Evolutionary conservation across 2,888 invertebrate species (phyloP).

Genomic region (Lucinisca nassula): DNA sequence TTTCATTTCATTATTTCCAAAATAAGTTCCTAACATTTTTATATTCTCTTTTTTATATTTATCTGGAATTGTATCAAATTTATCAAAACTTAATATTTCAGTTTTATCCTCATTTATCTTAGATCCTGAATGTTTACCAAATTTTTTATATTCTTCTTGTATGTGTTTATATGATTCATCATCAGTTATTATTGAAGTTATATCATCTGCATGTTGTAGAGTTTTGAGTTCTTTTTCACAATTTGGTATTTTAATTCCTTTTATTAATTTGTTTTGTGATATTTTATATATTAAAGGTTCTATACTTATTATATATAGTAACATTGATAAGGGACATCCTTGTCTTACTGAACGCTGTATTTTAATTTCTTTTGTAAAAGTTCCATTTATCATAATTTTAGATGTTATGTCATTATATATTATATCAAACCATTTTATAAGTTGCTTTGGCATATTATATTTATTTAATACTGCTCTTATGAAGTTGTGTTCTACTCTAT

Average conservation of each 20-base stretch:
- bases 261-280: neutral
- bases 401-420: neutral
- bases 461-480: neutral
- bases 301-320: neutral
- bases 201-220: conserved; percentile 28
- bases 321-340: conserved; percentile 20
- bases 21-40: neutral
- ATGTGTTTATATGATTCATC: neutral
- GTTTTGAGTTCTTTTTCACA: neutral
- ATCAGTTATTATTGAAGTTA: neutral
- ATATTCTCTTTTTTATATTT: neutral
- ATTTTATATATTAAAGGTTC: neutral
- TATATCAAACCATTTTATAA: neutral
- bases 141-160: neutral
- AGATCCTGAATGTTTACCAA: conserved; percentile 12
- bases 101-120: conserved; percentile 31
- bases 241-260: conserved; percentile 24
- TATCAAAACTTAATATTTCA: neutral
- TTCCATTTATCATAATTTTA: neutral
- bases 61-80: neutral
- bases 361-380: neutral
- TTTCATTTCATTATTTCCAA: neutral
- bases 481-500: neutral
- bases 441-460: neutral
- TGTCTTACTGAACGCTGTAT: conserved; percentile 17